Percentiles rank a stretch among this genome's conserved stretches.
Evolutionary conservation across 2,113 vertebrate genomes (phyloP).

Genomic region (Dasyprocta punctata): DNA sequence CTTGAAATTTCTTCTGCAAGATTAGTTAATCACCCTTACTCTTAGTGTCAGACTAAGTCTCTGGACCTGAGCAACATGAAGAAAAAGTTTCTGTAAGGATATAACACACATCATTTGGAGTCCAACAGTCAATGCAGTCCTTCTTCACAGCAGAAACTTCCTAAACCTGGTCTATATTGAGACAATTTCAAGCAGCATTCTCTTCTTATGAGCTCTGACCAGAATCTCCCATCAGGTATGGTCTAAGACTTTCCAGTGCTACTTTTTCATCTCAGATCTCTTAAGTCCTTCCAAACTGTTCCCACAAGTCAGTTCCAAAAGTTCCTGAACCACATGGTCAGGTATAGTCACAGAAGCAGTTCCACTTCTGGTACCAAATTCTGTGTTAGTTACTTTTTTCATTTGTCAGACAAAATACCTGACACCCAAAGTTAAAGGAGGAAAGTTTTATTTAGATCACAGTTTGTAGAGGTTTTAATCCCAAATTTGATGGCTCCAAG

Average conservation of each 20-base stretch:
- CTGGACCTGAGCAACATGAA: neutral
- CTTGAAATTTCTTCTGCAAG: neutral
- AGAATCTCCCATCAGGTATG: neutral
- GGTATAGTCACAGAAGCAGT: neutral
- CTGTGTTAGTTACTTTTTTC: neutral
- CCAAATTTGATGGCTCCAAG: neutral
- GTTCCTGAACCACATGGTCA: neutral
- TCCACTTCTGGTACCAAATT: neutral
- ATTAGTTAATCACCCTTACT: neutral
- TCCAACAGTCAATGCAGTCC: neutral
- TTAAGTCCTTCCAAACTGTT: neutral
- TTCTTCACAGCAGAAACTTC: neutral
- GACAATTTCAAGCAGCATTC: neutral
- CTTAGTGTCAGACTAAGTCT: neutral
- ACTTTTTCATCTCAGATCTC: neutral
- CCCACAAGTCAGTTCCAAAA: neutral
- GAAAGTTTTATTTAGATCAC: neutral
- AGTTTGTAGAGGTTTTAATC: neutral
- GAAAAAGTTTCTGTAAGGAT: neutral
- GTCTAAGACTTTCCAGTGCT: neutral
- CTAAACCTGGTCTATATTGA: neutral
- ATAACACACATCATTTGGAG: neutral
- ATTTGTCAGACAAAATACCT: neutral
- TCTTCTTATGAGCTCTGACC: neutral
- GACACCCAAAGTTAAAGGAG: neutral